phyloP scores from a whole-genome alignment of 2,888 invertebrate genomes.

The Hypomecis atomaria region DNA sequence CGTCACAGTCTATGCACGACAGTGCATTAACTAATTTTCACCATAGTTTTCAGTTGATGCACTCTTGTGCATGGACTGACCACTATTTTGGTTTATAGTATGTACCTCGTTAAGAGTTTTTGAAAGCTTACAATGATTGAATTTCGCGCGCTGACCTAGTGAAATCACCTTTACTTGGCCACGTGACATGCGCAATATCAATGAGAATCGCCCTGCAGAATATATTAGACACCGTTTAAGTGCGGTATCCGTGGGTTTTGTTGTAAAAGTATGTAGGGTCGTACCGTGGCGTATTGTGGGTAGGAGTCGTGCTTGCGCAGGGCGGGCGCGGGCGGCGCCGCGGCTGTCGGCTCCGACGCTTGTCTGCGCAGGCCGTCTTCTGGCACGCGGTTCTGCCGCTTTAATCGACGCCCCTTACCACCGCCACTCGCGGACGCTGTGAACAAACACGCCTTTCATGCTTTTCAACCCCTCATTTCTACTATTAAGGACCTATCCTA shows the following conservation, averaged over 20 bases:
- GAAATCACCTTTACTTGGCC: too few species aligned
- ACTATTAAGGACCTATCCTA: not conserved
- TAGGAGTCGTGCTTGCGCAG: conserved; percentile 74
- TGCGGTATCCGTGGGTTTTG: not conserved
- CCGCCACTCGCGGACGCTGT: not conserved
- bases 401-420: conserved; percentile 42
- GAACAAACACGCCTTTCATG: not conserved
- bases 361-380: conserved; percentile 67
- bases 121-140: too few species aligned
- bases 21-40: too few species aligned
- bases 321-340: conserved; percentile 38
- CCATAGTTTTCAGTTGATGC: too few species aligned
- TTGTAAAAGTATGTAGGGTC: not conserved
- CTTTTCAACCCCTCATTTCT: not conserved
- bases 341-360: conserved; percentile 59
- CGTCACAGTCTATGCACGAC: too few species aligned
- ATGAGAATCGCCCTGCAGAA: too few species aligned
- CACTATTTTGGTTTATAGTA: too few species aligned
- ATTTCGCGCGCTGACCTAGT: too few species aligned
- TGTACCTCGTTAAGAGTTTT: too few species aligned
- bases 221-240: too few species aligned
- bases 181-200: too few species aligned
- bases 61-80: too few species aligned
- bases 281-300: conserved; percentile 67
- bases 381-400: conserved; percentile 65